A percentile compares a stretch with the other conserved stretches of the same genome.
These are phyloP conservation scores for Drosophila kuntzei DNA, from an alignment of 2,888 invertebrate genomes.

Conservation along the genomic window DNA sequence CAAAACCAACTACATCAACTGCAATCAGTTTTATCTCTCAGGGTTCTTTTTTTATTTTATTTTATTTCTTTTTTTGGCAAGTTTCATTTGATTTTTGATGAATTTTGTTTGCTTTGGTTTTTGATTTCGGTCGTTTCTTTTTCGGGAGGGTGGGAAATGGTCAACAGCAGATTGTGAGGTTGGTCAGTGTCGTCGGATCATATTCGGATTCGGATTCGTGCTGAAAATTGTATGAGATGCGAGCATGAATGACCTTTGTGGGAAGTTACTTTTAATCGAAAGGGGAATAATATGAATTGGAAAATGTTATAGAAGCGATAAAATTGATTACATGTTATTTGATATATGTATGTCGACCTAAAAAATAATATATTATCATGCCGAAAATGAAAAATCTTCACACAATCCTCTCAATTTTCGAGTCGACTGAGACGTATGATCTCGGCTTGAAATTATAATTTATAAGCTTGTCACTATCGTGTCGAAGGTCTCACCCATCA, in stretches of 20 bases:
- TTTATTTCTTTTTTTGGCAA: slow-evolving; percentile 25
- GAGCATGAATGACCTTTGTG: slow-evolving; percentile 43
- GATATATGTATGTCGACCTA: slow-evolving; percentile 8
- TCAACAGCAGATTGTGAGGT: slow-evolving; percentile 52
- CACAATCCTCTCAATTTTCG: background rate
- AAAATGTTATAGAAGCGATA: background rate
- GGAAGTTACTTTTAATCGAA: slow-evolving; percentile 3
- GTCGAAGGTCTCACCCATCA: slow-evolving; percentile 66
- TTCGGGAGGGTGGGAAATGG: slow-evolving; percentile 29
- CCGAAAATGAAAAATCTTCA: background rate
- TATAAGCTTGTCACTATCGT: slow-evolving; percentile 53
- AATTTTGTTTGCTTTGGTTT: slow-evolving; percentile 29
- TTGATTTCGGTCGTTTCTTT: slow-evolving; percentile 2
- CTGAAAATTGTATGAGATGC: slow-evolving; percentile 27
- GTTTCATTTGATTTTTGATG: slow-evolving; percentile 39
- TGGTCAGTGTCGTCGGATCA: slow-evolving; percentile 56
- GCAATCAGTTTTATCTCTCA: slow-evolving; percentile 11
- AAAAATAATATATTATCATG: background rate
- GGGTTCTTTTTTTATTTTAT: background rate
- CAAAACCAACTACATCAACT: slow-evolving; percentile 4
- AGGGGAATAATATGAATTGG: background rate
- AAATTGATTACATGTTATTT: slow-evolving; percentile 1
- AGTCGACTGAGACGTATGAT: slow-evolving; percentile 20
- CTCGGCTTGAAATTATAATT: slow-evolving; percentile 46
- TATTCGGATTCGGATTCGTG: slow-evolving; percentile 11